Evolutionary conservation across 2,113 vertebrate species (phyloP), one percentile per base, ranked within the genome.

Genomic region (Bos indicus): DNA sequence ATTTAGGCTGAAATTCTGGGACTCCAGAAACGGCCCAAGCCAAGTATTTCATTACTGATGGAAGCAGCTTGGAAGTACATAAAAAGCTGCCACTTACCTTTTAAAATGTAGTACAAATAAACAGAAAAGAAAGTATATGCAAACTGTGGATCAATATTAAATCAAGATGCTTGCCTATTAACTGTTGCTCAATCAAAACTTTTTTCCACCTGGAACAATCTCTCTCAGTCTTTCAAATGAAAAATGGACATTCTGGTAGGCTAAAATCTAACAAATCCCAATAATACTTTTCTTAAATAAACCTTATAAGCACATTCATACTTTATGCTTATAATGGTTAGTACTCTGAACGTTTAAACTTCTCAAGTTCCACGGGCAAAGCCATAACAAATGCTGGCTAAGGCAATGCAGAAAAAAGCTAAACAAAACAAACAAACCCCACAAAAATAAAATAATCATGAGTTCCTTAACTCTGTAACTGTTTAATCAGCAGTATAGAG

Each of bases 1-100:
- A 94, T 99, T 99, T 98, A 98, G 98, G 98, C 96, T 92, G 88
- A 97, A 99, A 98, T 98, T 96, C 97, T 98, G 96, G 64, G 77
- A 97, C 98, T 98, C 97, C 93, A 98, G 95, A 98, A 6, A 9
- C 4, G 48, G 96, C 95, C 96, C 96, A 84, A 98, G 98, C 96
- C 97, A 98, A 98, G 96, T 82, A 62, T 91, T 98, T 98, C 97
- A 97, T 96, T 98, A 97, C 85, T 83, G 87, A 97, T 95, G 97
- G 90, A 98, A 96, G 92, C 96, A 96, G 92, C 97, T 98, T 94
- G 77, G 97, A 98, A 96, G 96, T 91, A 7, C 92, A 84, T 67
- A 92, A 96, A 97, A 95, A 52, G 93, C 81, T 64, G 52, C 60
- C 93, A 90, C 4, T 96, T 95, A 91, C 86, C 89, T 90, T 93